These are phyloP conservation scores for Coptodon rendalli DNA, from an alignment of 2,113 vertebrate species.

Conservation along the genomic window DNA sequence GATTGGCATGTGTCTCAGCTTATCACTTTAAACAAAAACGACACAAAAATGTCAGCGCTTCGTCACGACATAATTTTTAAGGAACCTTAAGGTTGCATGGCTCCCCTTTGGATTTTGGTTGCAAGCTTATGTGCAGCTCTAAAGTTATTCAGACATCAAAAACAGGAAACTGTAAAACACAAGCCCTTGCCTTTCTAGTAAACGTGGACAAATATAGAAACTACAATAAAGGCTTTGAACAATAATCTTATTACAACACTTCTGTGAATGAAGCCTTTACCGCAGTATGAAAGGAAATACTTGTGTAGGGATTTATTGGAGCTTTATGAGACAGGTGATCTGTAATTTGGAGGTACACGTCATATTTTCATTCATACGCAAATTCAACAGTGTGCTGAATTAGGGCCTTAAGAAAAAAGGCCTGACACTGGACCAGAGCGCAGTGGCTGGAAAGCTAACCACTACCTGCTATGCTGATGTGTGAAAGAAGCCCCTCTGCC, in stretches of 20 bases:
- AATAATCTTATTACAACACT: not conserved
- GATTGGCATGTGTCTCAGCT: not conserved
- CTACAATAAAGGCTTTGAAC: not conserved
- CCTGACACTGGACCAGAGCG: not conserved
- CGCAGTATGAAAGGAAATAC: not conserved
- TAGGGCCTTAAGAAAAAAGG: not conserved
- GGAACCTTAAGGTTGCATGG: not conserved
- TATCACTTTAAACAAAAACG: not conserved
- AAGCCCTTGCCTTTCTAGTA: not conserved
- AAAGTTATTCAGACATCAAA: not conserved
- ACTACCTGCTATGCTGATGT: not conserved
- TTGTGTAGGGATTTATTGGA: not conserved
- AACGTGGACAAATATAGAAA: not conserved
- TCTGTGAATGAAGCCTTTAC: not conserved
- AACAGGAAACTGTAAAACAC: not conserved
- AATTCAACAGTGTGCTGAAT: not conserved
- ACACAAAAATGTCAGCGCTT: not conserved
- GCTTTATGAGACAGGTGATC: not conserved
- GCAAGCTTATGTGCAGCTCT: not conserved
- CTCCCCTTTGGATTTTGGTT: not conserved
- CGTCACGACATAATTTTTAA: not conserved
- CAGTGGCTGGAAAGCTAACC: not conserved
- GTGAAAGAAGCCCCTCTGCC: conserved; percentile 1
- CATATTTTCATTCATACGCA: not conserved
- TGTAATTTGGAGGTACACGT: not conserved